phyloP scores from a whole-genome alignment of 2,113 vertebrate genomes.

The Rhipidura dahli region DNA sequence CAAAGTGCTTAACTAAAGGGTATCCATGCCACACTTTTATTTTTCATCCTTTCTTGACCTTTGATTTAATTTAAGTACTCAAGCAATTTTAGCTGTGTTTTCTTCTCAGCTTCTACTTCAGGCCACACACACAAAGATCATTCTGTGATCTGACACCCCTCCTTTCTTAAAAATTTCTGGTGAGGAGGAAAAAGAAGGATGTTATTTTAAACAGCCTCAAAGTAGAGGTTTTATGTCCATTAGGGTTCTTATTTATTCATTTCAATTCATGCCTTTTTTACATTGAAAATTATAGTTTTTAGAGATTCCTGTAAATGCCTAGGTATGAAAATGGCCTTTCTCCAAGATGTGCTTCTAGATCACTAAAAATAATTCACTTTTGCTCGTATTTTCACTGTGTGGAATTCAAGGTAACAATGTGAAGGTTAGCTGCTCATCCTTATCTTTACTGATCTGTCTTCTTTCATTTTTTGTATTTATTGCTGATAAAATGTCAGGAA shows the following conservation, averaged over 20 bases:
- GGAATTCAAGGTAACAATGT: neutral
- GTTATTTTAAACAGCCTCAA: constrained; percentile 52
- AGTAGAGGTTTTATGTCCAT: neutral
- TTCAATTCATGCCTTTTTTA: constrained; percentile 42
- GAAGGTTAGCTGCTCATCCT: neutral
- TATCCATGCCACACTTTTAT: constrained; percentile 20
- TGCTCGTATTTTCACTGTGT: neutral
- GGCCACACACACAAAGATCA: constrained; percentile 49
- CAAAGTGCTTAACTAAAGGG: constrained; percentile 48
- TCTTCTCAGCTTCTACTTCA: constrained; percentile 20
- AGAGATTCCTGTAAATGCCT: neutral
- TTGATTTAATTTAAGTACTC: constrained; percentile 43
- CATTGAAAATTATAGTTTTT: constrained; percentile 54
- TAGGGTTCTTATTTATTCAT: constrained; percentile 1
- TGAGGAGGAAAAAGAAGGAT: neutral
- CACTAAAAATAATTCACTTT: constrained; percentile 13
- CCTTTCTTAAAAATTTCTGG: constrained; percentile 15
- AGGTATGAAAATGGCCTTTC: neutral
- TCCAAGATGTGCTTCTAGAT: neutral
- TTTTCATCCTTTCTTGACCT: constrained; percentile 52
- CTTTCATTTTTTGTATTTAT: neutral
- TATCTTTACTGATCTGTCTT: neutral
- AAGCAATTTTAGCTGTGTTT: constrained; percentile 52
- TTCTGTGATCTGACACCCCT: constrained; percentile 12
- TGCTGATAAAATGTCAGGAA: neutral